Base-by-base conservation (phyloP, 35 echinoderm and acorn worm genomes). In the Acanthaster planci region DNA sequence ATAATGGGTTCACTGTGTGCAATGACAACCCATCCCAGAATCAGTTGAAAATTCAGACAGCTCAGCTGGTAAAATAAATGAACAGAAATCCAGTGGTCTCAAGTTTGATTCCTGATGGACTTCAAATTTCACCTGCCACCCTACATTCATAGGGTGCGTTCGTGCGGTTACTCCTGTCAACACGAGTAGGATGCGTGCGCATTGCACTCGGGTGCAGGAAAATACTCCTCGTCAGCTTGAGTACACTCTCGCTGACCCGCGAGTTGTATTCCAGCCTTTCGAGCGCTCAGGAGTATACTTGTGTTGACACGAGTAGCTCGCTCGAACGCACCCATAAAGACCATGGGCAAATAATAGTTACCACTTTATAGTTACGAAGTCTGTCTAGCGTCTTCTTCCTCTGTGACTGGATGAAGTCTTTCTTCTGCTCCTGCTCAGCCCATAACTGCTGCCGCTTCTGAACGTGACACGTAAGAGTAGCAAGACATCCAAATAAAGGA, bases 341-440 rank as follows among this genome's bases (percentile, higher is more conserved):
- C 16, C 22, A 72, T 2, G 5, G 47, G 35, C 32, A 32, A 77
- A 19, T 32, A 3, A n/a, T 60, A 40, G 67, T 82, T 77, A 92
- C 90, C 90, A 92, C 38, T 76, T 92, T 92, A 37, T 87, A 87
- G 50, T 78, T 81, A 31, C 86, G 82, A 18, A 92, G 40, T 58
- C 90, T 80, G 15, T 92, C 78, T 37, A 92, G 2, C 23, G 90
- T 92, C 76, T 92, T 92, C 84, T 87, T 81, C 35, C 90, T 58
- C 53, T 92, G 84, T 17, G 77, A 7, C 52, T 87, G 56, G 51
- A 87, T 56, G 64, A 82, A 92, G 22, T 84, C 84, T 92, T 86
- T 92, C 47, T 77, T 92, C n/a, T 59, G 52, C 37, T 81, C 47
- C 27, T 51, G 18, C 54, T 58, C 76, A 23, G 84, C 84, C 40